phyloP scores from a whole-genome alignment of 2,797 vertebrate genomes.

The Orestias chungarensis region DNA sequence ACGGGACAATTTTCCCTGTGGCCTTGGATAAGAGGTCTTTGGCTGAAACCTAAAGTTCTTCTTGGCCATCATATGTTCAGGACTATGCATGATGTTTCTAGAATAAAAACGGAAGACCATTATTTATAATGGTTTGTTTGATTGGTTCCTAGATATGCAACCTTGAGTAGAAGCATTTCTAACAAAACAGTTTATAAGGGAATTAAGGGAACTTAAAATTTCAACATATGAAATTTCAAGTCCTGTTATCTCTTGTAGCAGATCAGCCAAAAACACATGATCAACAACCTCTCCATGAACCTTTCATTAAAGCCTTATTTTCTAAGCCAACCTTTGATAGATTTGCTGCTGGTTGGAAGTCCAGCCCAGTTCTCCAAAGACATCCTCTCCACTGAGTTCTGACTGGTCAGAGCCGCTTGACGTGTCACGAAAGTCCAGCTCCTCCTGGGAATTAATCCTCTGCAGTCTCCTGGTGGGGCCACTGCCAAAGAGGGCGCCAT shows the following conservation, averaged over 20 bases:
- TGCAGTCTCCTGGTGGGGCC: constrained; percentile 54
- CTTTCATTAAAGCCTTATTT: neutral
- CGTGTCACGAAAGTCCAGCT: constrained; percentile 67
- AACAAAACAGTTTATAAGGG: neutral
- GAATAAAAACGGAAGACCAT: neutral
- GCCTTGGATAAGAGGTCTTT: constrained; percentile 7
- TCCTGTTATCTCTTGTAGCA: neutral
- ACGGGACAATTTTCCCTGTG: neutral
- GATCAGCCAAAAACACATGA: neutral
- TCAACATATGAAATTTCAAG: too few relatives aligned
- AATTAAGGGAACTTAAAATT: too few relatives aligned
- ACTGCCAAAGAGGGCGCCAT: neutral
- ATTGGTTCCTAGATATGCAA: neutral
- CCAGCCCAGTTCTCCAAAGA: constrained; percentile 33
- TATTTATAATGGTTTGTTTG: neutral
- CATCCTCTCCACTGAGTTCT: constrained; percentile 45
- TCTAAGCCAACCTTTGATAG: constrained; percentile 51
- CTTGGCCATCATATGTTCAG: constrained; percentile 22
- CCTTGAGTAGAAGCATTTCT: neutral
- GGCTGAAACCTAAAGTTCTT: constrained; percentile 39
- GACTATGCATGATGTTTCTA: constrained; percentile 39
- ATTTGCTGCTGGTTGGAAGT: neutral
- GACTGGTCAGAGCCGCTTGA: constrained; percentile 67
- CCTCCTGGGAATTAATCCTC: constrained; percentile 71
- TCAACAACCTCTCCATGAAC: neutral